A percentile compares a stretch with the other conserved stretches of the same genome.
phyloP scores from a whole-genome alignment of 2,797 vertebrate species.

The Heteromormyrus szaboi region DNA sequence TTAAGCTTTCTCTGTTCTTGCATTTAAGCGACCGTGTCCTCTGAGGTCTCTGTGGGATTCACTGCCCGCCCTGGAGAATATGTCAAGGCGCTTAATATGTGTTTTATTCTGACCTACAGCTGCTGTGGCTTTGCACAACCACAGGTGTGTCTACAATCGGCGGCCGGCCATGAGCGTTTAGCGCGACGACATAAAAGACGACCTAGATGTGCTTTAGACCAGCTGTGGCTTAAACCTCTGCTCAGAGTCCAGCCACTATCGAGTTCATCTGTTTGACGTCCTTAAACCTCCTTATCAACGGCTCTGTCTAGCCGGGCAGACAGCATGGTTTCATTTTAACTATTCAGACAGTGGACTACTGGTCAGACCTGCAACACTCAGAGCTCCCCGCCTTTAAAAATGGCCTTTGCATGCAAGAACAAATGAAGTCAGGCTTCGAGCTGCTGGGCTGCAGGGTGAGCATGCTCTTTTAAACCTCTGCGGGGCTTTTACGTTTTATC shows the following conservation, averaged over 20 bases:
- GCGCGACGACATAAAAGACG: neutral
- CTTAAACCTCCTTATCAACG: slow-evolving; percentile 62
- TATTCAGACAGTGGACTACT: slow-evolving; percentile 30
- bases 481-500: slow-evolving; percentile 95
- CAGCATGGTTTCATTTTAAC: neutral
- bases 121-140: slow-evolving; percentile 65
- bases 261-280: slow-evolving; percentile 72
- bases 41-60: slow-evolving; percentile 67
- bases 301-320: neutral
- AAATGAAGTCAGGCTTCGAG: slow-evolving; percentile 64
- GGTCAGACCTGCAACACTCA: slow-evolving; percentile 51
- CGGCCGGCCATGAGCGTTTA: neutral
- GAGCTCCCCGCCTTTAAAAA: slow-evolving; percentile 52
- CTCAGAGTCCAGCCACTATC: slow-evolving; percentile 75
- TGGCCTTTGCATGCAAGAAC: slow-evolving; percentile 48
- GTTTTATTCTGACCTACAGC: neutral
- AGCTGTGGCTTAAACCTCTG: slow-evolving; percentile 69
- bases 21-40: slow-evolving; percentile 49
- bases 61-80: slow-evolving; percentile 69
- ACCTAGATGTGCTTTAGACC: neutral
- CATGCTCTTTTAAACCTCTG: slow-evolving; percentile 75
- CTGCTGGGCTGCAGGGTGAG: slow-evolving; percentile 69
- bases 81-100: slow-evolving; percentile 57
- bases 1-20: neutral
- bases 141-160: neutral